Evolutionary conservation across 1,140 invertebrate species (phyloP), one percentile per base, ranked within the genome.

Genomic region (Lepidostoma basale): DNA sequence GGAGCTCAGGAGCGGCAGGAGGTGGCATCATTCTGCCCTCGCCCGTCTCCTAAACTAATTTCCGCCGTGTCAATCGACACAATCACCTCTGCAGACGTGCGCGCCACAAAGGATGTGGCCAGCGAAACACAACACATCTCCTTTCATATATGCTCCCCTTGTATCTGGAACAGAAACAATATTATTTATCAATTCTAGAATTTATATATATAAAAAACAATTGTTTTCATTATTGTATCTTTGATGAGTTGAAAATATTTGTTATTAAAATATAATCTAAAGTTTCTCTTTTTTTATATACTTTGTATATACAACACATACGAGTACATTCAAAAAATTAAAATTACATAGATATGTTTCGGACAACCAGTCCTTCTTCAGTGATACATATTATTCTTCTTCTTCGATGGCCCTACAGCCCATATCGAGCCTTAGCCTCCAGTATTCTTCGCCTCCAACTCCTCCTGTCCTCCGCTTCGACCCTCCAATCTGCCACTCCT

Each of bases 41-140:
- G 52, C 28, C 59, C 42, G 16, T 42, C 70, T 62, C 40, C 67
- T 72, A 72, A 72, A 72, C 67, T 72, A 69, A 72, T 72, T 72
- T 72, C 70, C 70, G 70, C 58, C 63, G 20, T 72, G 70, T 72
- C 70, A 72, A 72, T 72, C 70, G 56, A 62, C 67, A 72, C 67
- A 72, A 69, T 72, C 70, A 69, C 56, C 67, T 44, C 45, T 16
- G 25, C 60, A 63, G 65, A 64, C 56, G 63, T 59, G 59, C 33
- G 10, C 54, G 12, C 16, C 62, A 71, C 69, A 71, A 71, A 72
- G 66, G 66, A 68, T 62, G 66, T 62, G 33, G 62, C 25, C 59
- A 30, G 44, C 36, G 22, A 33, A 49, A 56, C 52, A 56, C 16
- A 52, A n/a, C 22, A 56, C 60, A 47, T 28, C 12, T 39, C 26